These are phyloP conservation scores for Nemopilema nomurai DNA, from an alignment of 30 jellyfish, hydroid and myxozoan species.

Conservation along the genomic window DNA sequence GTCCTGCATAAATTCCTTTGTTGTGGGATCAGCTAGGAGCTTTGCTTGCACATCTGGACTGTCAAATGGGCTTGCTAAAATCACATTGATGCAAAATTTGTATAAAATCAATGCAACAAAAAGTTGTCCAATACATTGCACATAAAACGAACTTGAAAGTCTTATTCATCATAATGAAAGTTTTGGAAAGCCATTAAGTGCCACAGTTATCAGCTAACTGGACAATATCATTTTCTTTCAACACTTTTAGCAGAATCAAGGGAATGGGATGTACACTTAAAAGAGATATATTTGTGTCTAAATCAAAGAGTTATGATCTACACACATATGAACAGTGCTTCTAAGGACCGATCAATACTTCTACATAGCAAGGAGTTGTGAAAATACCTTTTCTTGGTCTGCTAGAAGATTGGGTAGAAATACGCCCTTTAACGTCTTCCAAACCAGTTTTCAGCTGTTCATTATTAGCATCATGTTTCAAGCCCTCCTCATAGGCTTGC, in stretches of 20 bases:
- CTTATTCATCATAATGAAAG: too few species aligned
- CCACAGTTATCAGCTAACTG: too few species aligned
- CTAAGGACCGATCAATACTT: too few species aligned
- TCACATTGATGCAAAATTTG: background rate
- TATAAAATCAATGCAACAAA: background rate
- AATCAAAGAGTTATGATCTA: too few species aligned
- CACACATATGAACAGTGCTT: too few species aligned
- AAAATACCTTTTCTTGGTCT: constrained; percentile 35
- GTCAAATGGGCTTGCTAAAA: constrained; percentile 81
- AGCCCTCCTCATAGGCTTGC: constrained; percentile 94
- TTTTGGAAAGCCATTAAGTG: too few species aligned
- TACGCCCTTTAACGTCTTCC: constrained; percentile 58
- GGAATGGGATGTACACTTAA: too few species aligned
- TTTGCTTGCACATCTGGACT: constrained; percentile 84
- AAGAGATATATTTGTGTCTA: too few species aligned
- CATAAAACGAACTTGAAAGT: too few species aligned
- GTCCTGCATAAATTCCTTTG: constrained; percentile 77
- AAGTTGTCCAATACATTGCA: background rate
- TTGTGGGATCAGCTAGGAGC: constrained; percentile 82
- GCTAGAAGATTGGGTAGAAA: constrained; percentile 3
- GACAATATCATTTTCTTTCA: too few species aligned
- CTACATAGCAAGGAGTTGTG: too few species aligned
- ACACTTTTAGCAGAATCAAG: too few species aligned
- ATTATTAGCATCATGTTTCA: constrained; percentile 86
- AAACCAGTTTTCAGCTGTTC: constrained; percentile 82